Base-by-base conservation (phyloP, 2,113 vertebrate genomes). In the Pao palembangensis region DNA sequence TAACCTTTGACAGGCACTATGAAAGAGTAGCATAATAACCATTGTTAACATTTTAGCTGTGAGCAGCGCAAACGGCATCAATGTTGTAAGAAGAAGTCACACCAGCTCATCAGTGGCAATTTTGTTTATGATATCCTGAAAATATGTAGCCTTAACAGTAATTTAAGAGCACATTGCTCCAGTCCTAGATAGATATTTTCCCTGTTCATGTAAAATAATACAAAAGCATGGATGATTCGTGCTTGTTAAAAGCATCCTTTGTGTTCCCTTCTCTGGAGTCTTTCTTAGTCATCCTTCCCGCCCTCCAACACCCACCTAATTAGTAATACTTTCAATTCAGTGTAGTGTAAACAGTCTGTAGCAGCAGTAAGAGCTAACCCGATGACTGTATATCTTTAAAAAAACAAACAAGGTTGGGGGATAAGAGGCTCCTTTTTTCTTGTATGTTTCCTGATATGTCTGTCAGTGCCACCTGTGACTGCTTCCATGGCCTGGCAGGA, bases 201-300 rank as follows among this genome's bases (percentile, higher is more conserved):
- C 34, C 34, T 12, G 34, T 38, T 38, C 1, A 38, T 38, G 34
- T 38, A 38, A 38, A 38, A 38, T 38, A 38, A 11, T 38, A 38
- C 34, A 12, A 38, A 38, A 38, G 34, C 34, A 3, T 38, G 8
- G 34, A 38, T 38, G 10, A 12, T 38, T 38, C 11, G 10, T 38
- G 34, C 34, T 38, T 11, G 34, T 38, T 38, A 47, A 47, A 47
- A 16, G n/a, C 44, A 47, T 47, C 12, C 50, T 51, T 21, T 51
- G 10, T 51, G 19, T 63, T 51, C 50, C 43, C 56, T 58, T 44
- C 53, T 57, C 46, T 20, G 15, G 21, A 68, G 54, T 72, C 65
- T 67, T 55, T 63, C 61, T 72, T 71, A 72, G 65, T 75, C 79
- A 76, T 73, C 52, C 68, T 57, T 47, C 64, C 64, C 61, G 58